Conservation (phyloP, 2,113 vertebrate genomes). For the Oryzias javanicus region DNA sequence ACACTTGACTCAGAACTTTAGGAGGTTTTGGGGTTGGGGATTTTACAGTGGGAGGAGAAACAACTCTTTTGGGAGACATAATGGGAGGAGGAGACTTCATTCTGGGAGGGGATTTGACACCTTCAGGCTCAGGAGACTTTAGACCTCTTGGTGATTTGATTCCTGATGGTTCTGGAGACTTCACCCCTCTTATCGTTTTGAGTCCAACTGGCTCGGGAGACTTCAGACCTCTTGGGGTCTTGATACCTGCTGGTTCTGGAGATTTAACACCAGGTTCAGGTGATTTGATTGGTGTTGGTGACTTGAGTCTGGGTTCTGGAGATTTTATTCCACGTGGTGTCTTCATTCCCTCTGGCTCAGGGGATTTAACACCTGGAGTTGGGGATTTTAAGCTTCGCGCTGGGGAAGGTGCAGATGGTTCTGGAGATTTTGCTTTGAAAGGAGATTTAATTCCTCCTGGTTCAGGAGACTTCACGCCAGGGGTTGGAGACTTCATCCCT, state of each 20-base stretch:
- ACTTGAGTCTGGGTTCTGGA: slow-evolving; percentile 82
- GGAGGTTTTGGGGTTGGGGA: slow-evolving; percentile 77
- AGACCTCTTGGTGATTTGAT: slow-evolving; percentile 60
- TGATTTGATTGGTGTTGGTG: slow-evolving; percentile 75
- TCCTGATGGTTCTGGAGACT: slow-evolving; percentile 60
- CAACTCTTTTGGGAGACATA: slow-evolving; percentile 80
- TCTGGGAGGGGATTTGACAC: slow-evolving; percentile 80
- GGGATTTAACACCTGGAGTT: slow-evolving; percentile 63
- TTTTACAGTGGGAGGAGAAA: slow-evolving; percentile 82
- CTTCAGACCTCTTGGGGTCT: slow-evolving; percentile 56
- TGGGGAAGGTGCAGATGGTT: slow-evolving; percentile 44
- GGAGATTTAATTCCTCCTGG: slow-evolving; percentile 37
- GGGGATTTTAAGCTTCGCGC: slow-evolving; percentile 81
- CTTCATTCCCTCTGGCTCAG: slow-evolving; percentile 78
- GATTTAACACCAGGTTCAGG: slow-evolving; percentile 62
- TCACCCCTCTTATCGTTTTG: slow-evolving; percentile 56
- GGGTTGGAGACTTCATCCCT: slow-evolving; percentile 78
- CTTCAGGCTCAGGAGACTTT: slow-evolving; percentile 72
- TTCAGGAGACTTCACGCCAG: slow-evolving; percentile 72
- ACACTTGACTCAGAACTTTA: slow-evolving; percentile 85
- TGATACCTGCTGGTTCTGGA: slow-evolving; percentile 59
- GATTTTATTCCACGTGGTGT: slow-evolving; percentile 80
- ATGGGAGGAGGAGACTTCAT: slow-evolving; percentile 83
- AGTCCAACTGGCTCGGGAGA: slow-evolving; percentile 61
- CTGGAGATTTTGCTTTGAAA: slow-evolving; percentile 33